Evolutionary conservation across 2,888 invertebrate species (phyloP).

Genomic region (Hemithea aestivaria): DNA sequence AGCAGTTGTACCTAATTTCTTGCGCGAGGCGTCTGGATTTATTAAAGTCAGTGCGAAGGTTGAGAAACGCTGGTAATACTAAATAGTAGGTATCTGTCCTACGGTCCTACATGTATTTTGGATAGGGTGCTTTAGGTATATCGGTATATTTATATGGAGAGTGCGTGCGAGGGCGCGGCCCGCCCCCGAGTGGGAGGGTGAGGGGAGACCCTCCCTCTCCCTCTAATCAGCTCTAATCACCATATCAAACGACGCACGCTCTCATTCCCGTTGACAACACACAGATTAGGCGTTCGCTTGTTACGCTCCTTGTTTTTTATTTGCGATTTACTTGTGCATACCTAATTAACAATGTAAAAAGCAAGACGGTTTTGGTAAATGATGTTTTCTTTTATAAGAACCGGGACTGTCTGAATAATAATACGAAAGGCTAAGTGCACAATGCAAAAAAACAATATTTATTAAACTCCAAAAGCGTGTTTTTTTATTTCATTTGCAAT

Average conservation of each 20-base stretch:
- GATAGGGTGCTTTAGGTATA: constrained; percentile 55
- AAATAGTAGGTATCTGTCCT: constrained; percentile 27
- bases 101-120: constrained; percentile 34
- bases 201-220: constrained; percentile 42
- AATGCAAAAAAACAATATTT: too few species aligned
- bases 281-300: constrained; percentile 58
- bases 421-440: too few species aligned
- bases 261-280: constrained; percentile 74
- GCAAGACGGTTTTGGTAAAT: too few species aligned
- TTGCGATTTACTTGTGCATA: constrained; percentile 15
- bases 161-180: constrained; percentile 61
- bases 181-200: constrained; percentile 32
- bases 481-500: too few species aligned
- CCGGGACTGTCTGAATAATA: too few species aligned
- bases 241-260: constrained; percentile 78
- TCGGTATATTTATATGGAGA: constrained; percentile 75
- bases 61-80: constrained; percentile 35
- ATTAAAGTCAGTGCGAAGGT: too few species aligned
- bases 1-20: too few species aligned
- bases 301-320: constrained; percentile 39
- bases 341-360: constrained; percentile 5
- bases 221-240: constrained; percentile 79
- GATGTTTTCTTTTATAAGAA: too few species aligned
- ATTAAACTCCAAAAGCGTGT: too few species aligned
- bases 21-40: too few species aligned